phyloP scores from a whole-genome alignment of 2,113 vertebrate genomes.

The Ptilorrhoa leucosticta region DNA sequence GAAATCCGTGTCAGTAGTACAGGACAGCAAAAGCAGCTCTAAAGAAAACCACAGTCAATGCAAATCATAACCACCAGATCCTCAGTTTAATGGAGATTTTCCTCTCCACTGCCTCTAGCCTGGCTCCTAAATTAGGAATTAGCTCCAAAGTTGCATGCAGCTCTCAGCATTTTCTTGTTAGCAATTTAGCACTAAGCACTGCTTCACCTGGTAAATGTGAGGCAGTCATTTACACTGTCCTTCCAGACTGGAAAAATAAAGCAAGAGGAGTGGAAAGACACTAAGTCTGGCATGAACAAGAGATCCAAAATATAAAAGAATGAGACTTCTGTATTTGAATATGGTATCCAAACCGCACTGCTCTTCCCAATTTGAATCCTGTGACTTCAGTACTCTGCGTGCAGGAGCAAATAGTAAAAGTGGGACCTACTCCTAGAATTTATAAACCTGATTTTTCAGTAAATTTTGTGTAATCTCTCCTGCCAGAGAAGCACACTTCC shows the following conservation, averaged over 20 bases:
- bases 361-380: fast-evolving
- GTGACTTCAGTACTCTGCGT: background rate
- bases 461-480: background rate
- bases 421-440: background rate
- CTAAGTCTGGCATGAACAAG: background rate
- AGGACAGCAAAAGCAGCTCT: background rate
- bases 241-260: background rate
- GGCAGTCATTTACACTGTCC: background rate
- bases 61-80: background rate
- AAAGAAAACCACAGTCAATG: background rate
- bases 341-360: background rate
- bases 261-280: background rate
- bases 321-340: background rate
- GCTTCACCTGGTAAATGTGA: background rate
- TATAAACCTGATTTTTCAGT: background rate
- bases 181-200: background rate
- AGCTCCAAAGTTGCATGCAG: background rate
- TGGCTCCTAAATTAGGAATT: background rate
- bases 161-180: background rate
- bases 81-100: background rate
- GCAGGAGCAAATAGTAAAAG: background rate
- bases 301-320: background rate
- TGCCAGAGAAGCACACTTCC: background rate
- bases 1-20: background rate
- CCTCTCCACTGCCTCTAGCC: background rate